Percentiles rank a stretch among this genome's conserved stretches.
Evolutionary conservation across 2,888 invertebrate species (phyloP).

Genomic region (Mythimna loreyi): DNA sequence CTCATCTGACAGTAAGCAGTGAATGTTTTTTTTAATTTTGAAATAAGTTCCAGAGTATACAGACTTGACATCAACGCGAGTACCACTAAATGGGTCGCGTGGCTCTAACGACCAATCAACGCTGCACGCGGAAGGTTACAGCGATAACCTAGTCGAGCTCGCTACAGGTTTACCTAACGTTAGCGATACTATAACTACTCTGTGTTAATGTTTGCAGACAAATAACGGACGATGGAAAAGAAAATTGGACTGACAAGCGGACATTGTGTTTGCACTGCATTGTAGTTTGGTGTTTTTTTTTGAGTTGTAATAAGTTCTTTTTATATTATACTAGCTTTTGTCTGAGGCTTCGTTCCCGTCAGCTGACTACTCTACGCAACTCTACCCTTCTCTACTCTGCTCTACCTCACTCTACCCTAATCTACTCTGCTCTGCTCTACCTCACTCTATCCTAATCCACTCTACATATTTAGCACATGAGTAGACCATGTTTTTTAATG

Average conservation of each 20-base stretch:
- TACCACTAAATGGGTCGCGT: constrained; percentile 38
- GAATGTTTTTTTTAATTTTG: too few species aligned
- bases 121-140: constrained; percentile 54
- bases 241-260: background rate
- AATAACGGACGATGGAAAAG: background rate
- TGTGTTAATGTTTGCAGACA: background rate
- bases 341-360: too few species aligned
- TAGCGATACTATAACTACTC: constrained; percentile 4
- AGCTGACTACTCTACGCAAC: too few species aligned
- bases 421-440: too few species aligned
- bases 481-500: too few species aligned
- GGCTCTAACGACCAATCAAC: constrained; percentile 72
- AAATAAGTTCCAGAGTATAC: background rate
- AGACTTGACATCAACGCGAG: constrained; percentile 35
- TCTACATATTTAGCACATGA: too few species aligned
- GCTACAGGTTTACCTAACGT: constrained; percentile 20
- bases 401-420: too few species aligned
- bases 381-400: too few species aligned
- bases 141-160: constrained; percentile 40
- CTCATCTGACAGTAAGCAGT: too few species aligned
- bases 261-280: background rate
- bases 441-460: too few species aligned
- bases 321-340: too few species aligned
- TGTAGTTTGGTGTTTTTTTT: background rate
- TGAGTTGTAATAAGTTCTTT: too few species aligned